phyloP scores from a whole-genome alignment of 2,797 vertebrate species.

The Urocyon cinereoargenteus region DNA sequence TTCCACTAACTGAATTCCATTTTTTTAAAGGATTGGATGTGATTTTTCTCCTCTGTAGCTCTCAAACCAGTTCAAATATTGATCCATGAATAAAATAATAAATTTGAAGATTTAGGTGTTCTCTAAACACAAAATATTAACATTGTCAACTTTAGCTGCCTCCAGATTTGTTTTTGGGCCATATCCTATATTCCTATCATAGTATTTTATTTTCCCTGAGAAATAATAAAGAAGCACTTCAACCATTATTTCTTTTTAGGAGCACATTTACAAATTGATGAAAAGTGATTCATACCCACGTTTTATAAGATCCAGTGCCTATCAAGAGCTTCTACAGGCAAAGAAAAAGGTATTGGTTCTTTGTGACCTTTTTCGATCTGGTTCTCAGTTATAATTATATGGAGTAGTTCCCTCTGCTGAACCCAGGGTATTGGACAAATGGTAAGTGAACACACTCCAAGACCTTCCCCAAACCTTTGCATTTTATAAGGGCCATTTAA shows the following conservation, averaged over 20 bases:
- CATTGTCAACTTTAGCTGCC: background rate
- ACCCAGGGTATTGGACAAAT: constrained; percentile 83
- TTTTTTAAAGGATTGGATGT: background rate
- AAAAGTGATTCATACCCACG: constrained; percentile 99
- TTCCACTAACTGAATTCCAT: background rate
- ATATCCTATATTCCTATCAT: background rate
- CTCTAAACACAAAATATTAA: background rate
- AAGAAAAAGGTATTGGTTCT: constrained; percentile 96
- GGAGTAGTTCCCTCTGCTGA: constrained; percentile 82
- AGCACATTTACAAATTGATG: constrained; percentile 99
- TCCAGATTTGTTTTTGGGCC: background rate
- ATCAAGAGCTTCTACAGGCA: constrained; percentile 99
- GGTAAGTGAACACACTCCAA: constrained; percentile 85
- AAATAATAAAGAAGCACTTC: background rate
- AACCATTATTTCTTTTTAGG: constrained; percentile 88
- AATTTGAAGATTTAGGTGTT: background rate
- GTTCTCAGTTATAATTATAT: constrained; percentile 83
- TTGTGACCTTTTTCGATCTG: constrained; percentile 83
- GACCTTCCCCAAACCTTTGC: constrained; percentile 42
- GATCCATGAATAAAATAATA: background rate
- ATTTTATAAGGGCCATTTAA: constrained; percentile 83
- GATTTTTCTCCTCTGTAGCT: background rate
- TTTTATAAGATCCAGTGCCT: constrained; percentile 99
- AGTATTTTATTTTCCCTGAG: background rate
- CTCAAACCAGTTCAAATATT: background rate